Evolutionary conservation across 2,797 vertebrate species (phyloP).

Genomic region (Chromobotia macracanthus): DNA sequence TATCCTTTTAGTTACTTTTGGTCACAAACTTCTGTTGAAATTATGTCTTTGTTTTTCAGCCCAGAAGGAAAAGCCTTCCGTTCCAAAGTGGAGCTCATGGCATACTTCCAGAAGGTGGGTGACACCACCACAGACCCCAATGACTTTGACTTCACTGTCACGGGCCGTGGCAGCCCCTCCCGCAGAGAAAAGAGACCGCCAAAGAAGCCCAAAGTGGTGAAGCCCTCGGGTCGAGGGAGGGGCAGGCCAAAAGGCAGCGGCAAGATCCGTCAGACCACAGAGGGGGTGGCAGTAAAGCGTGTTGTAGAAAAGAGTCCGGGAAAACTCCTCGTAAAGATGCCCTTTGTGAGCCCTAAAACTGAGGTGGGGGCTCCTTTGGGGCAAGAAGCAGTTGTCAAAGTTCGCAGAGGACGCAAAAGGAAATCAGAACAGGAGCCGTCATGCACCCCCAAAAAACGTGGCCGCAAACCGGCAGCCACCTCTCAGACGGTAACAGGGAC

Average conservation of each 20-base stretch:
- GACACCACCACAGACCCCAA: conserved; percentile 93
- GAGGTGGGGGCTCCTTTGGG: conserved; percentile 63
- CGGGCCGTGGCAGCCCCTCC: conserved; percentile 92
- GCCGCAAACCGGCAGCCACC: conserved; percentile 81
- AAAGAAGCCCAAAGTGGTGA: conserved; percentile 88
- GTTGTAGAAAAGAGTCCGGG: conserved; percentile 89
- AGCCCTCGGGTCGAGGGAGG: conserved; percentile 85
- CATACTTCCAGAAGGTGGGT: conserved; percentile 94
- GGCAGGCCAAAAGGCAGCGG: conserved; percentile 91
- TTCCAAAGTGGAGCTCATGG: conserved; percentile 95
- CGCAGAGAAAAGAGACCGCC: conserved; percentile 89
- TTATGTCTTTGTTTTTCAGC: conserved; percentile 67
- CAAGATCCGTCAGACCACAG: conserved; percentile 77
- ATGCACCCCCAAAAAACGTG: conserved; percentile 87
- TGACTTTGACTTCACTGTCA: conserved; percentile 97
- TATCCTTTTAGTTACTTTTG: no score
- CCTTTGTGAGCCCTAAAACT: conserved; percentile 71
- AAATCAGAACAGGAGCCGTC: conserved; percentile 82
- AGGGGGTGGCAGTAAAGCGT: conserved; percentile 87
- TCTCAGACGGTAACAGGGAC: conserved; percentile 53
- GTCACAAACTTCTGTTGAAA: not conserved
- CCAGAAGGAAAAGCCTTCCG: conserved; percentile 96
- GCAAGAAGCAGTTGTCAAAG: conserved; percentile 76
- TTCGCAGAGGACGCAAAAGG: conserved; percentile 86
- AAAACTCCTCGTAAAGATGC: conserved; percentile 92